Base-by-base conservation (phyloP, 2,797 vertebrate species). In the Decapterus maruadsi region DNA sequence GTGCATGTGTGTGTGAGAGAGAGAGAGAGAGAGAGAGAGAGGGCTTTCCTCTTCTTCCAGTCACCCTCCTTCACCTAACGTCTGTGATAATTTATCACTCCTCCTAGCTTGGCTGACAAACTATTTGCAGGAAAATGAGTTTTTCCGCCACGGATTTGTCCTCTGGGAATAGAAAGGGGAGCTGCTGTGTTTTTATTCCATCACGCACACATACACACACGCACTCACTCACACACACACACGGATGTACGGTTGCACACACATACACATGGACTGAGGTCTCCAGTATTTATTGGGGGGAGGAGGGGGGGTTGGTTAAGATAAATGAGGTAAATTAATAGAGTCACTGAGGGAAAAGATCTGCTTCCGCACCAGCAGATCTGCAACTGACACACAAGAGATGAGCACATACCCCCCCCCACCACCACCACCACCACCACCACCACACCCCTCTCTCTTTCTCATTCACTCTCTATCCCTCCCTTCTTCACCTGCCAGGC, bases 51-150 rank as follows among this genome's bases (percentile, higher is more conserved):
- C 83, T 86, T 93, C 87, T 89, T 83, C 76, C 87, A 85, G 89
- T 93, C 92, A 87, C 93, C 91, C 93, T 94, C 91, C 93, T 92
- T 93, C 92, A 94, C 92, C 93, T 91, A 93, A 92, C 90, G 93
- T 94, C 94, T 92, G 93, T 92, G 94, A 96, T 97, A 96, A 97
- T 97, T 97, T 96, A 97, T 97, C 96, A 96, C 96, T 96, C 93
- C 95, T 96, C 93, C 95, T 96, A 96, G 96, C 95, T 96, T 94
- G 95, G 95, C 96, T 97, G 96, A 97, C 97, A 97, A 97, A 97
- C 96, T 97, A 96, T 97, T 97, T 97, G 96, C 95, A 96, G 96
- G 96, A 97, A 97, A 97, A 97, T 97, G 95, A 97, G 96, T 97
- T 96, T 96, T 96, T 96, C 95, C 95, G 93, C 93, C 92, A 95